phyloP scores from a whole-genome alignment of 1,140 invertebrate genomes.

The Magallana ariakensis region DNA sequence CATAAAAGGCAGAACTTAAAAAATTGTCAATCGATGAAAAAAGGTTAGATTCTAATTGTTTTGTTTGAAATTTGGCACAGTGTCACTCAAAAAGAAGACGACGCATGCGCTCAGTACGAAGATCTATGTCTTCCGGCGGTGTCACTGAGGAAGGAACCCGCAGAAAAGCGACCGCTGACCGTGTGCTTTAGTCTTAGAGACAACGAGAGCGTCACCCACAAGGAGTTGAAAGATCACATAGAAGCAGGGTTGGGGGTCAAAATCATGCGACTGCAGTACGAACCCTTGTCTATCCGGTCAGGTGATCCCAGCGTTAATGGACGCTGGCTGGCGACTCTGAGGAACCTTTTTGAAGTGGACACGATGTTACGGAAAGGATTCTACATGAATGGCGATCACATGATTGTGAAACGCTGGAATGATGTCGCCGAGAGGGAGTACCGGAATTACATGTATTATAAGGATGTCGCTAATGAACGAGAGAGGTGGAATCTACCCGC shows the following conservation, averaged over 20 bases:
- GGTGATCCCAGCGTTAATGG: constrained; percentile 45
- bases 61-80: too few species aligned
- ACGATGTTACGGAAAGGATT: constrained; percentile 42
- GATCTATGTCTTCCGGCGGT: constrained; percentile 42
- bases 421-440: constrained; percentile 41
- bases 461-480: background rate
- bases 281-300: constrained; percentile 45
- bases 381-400: constrained; percentile 45
- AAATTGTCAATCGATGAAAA: too few species aligned
- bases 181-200: constrained; percentile 55
- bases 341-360: constrained; percentile 28
- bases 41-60: too few species aligned
- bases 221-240: constrained; percentile 45
- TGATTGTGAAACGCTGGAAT: constrained; percentile 46
- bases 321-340: constrained; percentile 49
- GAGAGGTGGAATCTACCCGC: constrained; percentile 15
- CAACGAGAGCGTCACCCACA: constrained; percentile 50
- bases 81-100: background rate
- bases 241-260: background rate
- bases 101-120: constrained; percentile 28
- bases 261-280: constrained; percentile 39
- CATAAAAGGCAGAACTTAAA: too few species aligned
- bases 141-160: constrained; percentile 39
- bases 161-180: background rate
- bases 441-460: constrained; percentile 29